Conservation (phyloP, 2,113 vertebrate genomes). For the Mugil cephalus region DNA sequence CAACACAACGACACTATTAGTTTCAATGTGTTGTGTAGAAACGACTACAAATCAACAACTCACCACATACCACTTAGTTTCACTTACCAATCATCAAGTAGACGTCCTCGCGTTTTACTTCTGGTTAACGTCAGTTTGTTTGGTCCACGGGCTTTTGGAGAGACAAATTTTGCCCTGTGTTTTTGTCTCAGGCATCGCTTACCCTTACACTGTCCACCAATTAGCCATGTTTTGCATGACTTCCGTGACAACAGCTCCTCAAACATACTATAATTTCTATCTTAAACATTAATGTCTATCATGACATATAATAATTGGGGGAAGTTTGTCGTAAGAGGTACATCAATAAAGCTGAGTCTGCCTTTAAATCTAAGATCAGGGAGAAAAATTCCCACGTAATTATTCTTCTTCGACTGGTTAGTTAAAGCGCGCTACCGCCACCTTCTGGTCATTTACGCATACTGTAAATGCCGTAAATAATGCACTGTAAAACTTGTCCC, state of each 20-base stretch:
- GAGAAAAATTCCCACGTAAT: rapidly evolving
- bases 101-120: neutral
- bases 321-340: neutral
- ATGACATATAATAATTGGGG: neutral
- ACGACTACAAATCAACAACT: constrained; percentile 15
- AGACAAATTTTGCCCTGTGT: neutral
- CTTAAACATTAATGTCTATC: rapidly evolving
- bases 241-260: neutral
- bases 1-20: neutral
- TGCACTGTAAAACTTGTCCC: too few species aligned
- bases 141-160: rapidly evolving
- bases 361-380: neutral
- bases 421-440: constrained; percentile 5
- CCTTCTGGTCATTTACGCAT: constrained; percentile 5
- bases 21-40: neutral
- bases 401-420: neutral
- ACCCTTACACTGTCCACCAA: neutral
- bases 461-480: too few species aligned
- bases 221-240: rapidly evolving
- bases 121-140: neutral
- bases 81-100: neutral
- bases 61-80: constrained; percentile 30
- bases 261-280: rapidly evolving
- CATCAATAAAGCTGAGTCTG: rapidly evolving
- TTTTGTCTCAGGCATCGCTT: neutral